Base-by-base conservation (phyloP, 2,113 vertebrate species). In the Heloderma charlesbogerti region DNA sequence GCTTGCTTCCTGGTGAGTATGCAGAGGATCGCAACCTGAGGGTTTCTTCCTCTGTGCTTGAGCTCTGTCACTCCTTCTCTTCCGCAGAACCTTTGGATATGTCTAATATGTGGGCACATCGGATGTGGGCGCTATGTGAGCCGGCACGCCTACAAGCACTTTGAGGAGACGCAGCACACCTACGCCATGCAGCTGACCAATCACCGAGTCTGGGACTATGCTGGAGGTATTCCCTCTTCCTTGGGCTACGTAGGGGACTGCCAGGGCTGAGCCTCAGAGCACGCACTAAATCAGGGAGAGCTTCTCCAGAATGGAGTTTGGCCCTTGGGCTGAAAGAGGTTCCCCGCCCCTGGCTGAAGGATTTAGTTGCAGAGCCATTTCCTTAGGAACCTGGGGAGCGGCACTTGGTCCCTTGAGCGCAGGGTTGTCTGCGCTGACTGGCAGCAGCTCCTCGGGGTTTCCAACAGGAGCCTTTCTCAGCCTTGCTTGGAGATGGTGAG, bases 121-220 rank as follows among this genome's bases (percentile, higher is more conserved):
- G 99, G 99, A 34, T 99, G 99, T 1, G 99, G 99, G 0, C 98
- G 99, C 25, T 99, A 99, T 2, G 98, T 99, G 7, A 99, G 99
- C 69, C 98, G 98, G 10, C 99, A 99, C 1, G 99, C 99, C 3
- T 99, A 99, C 96, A 99, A 99, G 89, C 99, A 99, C 97, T 99
- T 99, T 79, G 99, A 99, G 96, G 99, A 99, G 92, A 99, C 99
- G 0, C 99, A 99, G 95, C 99, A 99, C 94, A 99, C 99, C 0
- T 99, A 99, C 0, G 99, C 99, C 10, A 99, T 99, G 99, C 99
- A 99, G 98, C 96, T 99, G 90, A 99, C 99, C 95, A 99, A 99
- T 96, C 99, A 99, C 95, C 96, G 99, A 0, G 99, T 99, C 82
- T 99, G 99, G 99, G 99, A 99, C 97, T 99, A 99, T 0, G 99